phyloP scores from a whole-genome alignment of 30 jellyfish, hydroid and myxozoan genomes.

The Clytia hemisphaerica region DNA sequence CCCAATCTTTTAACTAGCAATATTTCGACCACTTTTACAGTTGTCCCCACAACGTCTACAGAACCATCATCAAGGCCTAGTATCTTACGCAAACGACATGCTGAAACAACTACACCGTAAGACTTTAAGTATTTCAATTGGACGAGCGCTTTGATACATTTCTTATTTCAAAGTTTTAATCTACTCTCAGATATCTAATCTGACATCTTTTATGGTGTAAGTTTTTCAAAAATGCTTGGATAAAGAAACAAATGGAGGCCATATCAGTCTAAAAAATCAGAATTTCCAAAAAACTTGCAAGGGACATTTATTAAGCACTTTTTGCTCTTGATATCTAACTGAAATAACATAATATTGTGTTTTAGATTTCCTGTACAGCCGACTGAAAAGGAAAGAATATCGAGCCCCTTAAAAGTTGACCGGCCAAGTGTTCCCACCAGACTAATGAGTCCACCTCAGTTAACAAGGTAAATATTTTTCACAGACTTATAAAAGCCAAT shows the following conservation, averaged over 20 bases:
- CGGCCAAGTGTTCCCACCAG: conserved; percentile 18
- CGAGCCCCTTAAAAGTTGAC: conserved; percentile 81
- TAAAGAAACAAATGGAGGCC: too few relatives aligned
- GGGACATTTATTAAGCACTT: too few relatives aligned
- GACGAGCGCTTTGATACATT: not conserved
- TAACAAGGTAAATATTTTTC: conserved; percentile 35
- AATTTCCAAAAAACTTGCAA: too few relatives aligned
- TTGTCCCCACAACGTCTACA: conserved; percentile 21
- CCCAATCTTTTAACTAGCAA: conserved; percentile 60
- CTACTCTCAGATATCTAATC: too few relatives aligned
- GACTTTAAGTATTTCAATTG: not conserved
- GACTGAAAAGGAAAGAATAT: conserved; percentile 51
- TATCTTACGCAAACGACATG: conserved; percentile 73
- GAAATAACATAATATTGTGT: not conserved
- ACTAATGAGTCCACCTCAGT: conserved; percentile 18
- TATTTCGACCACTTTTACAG: conserved; percentile 22
- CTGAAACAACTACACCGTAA: conserved; percentile 33
- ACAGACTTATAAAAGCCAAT: too few relatives aligned
- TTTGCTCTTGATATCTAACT: too few relatives aligned
- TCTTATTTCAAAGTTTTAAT: too few relatives aligned
- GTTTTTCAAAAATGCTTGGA: too few relatives aligned
- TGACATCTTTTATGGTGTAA: too few relatives aligned
- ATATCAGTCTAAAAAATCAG: too few relatives aligned
- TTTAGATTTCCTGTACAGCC: conserved; percentile 70
- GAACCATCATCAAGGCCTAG: conserved; percentile 75